Conservation (phyloP, 2,797 vertebrate genomes). For the Diceros bicornis region DNA sequence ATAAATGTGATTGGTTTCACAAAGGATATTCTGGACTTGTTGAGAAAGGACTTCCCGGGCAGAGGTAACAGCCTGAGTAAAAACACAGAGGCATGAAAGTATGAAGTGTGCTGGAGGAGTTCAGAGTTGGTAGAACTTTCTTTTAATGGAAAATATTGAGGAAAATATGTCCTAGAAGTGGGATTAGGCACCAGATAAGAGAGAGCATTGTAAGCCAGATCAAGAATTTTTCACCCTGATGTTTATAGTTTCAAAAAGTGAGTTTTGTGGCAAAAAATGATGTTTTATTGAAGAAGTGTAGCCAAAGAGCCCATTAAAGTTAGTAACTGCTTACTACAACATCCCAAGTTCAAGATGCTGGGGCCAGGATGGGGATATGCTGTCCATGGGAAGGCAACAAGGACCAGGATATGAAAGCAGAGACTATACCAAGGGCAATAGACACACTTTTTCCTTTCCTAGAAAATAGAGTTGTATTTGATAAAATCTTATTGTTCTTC, state of each 20-base stretch:
- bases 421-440: not conserved
- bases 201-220: not conserved
- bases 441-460: not conserved
- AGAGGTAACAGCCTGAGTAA: not conserved
- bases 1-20: not conserved
- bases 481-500: constrained; percentile 61
- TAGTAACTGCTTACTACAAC: not conserved
- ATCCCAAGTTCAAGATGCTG: not conserved
- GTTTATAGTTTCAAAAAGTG: constrained; percentile 24
- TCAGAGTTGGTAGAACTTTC: not conserved
- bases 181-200: not conserved
- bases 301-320: not conserved
- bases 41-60: not conserved
- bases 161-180: not conserved
- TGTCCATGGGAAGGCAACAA: not conserved
- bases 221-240: not conserved
- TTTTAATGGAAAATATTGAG: not conserved
- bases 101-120: not conserved
- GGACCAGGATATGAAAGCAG: not conserved
- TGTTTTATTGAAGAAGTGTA: not conserved
- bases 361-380: not conserved
- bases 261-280: not conserved
- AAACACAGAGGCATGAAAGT: not conserved
- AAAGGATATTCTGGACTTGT: not conserved
- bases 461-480: constrained; percentile 44